Evolutionary conservation across 2,113 vertebrate genomes (phyloP), one percentile per base, ranked within the genome.

Genomic region (Silurus asotus): DNA sequence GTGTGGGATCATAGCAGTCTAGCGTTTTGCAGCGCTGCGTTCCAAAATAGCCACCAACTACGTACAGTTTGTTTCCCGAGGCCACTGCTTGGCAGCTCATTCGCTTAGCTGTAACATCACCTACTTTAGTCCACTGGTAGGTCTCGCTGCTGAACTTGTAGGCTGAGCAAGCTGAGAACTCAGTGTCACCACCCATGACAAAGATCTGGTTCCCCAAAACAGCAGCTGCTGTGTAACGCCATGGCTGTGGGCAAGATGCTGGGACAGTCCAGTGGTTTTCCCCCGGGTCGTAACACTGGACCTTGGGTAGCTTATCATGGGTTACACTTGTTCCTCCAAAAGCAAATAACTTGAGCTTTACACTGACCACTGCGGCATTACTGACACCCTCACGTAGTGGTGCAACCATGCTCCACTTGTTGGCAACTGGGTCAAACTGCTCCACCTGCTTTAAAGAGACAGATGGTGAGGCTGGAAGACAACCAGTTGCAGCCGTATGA

Each of bases 41-140:
- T 88, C 96, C 96, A 85, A 95, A 96, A 93, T 96, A 96, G 61
- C 96, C 96, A 0, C 96, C 96, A 65, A 96, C 96, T 59, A 96
- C 96, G 45, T 96, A 96, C 20, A 96, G 94, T 92, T 95, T 95
- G 90, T 96, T 96, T 9, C 96, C 96, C 0, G 95, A 96, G 5
- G 96, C 95, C 76, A 96, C 96, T 0, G 95, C 96, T 89, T 96
- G 96, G 90, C 96, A 96, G 93, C 96, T 96, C 92, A 96, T 96
- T 55, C 95, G 91, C 86, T 96, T 95, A 70, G 96, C 95, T 0
- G 95, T 95, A 85, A 96, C 95, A 25, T 96, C 95, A 9, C 96
- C 96, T 76, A 96, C 95, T 91, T 95, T 95, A 89, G 95, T 96
- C 96, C 96, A 96, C 91, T 96, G 96, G 92, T 96, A 95, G 58